These are phyloP conservation scores for Thaumatotibia leucotreta DNA, from an alignment of 1,140 invertebrate genomes.

Conservation along the genomic window DNA sequence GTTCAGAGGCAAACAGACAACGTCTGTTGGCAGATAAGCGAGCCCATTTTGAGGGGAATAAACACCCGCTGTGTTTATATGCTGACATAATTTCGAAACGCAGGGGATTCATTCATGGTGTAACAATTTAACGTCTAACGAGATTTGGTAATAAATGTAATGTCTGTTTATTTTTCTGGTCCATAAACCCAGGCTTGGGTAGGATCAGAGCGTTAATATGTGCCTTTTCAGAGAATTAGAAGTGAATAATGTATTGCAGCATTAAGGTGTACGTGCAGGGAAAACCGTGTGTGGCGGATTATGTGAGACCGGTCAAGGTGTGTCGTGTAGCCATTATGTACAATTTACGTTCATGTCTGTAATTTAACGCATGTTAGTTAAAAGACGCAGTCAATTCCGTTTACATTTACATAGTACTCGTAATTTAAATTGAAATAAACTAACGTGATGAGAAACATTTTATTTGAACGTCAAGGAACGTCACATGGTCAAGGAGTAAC, in stretches of 20 bases:
- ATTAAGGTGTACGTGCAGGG: neutral
- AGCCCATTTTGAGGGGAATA: constrained; percentile 27
- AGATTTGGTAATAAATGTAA: constrained; percentile 10
- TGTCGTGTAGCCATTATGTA: neutral
- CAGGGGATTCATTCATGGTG: constrained; percentile 18
- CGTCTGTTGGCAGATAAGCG: constrained; percentile 47
- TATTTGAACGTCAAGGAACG: too few species aligned
- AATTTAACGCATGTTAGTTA: neutral
- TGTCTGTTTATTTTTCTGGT: constrained; percentile 8
- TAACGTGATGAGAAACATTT: neutral
- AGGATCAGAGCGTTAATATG: neutral
- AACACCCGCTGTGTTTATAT: constrained; percentile 3
- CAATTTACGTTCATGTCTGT: neutral
- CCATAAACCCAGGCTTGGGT: neutral
- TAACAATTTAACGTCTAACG: constrained; percentile 6
- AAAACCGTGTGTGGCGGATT: constrained; percentile 1
- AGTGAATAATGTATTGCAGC: neutral
- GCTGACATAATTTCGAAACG: constrained; percentile 39
- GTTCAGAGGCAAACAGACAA: constrained; percentile 41
- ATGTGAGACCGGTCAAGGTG: neutral
- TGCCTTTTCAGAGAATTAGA: neutral
- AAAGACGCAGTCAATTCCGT: neutral
- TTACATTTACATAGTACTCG: neutral
- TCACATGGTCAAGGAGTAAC: too few species aligned
- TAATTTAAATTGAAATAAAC: neutral